Conservation (phyloP, 2,113 vertebrate species). For the Python bivittatus region DNA sequence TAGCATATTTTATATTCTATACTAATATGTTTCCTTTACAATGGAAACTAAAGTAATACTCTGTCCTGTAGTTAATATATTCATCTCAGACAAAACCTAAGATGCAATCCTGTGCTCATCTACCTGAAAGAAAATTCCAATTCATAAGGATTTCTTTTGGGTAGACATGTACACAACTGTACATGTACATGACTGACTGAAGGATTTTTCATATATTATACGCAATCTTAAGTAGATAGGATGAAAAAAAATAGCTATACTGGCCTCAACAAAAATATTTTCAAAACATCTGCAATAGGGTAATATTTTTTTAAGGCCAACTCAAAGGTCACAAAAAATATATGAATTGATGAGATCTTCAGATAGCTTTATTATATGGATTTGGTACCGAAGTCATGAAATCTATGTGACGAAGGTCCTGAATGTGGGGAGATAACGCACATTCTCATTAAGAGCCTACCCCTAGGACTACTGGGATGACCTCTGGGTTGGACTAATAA, state of each 20-base stretch:
- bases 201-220: background rate
- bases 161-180: background rate
- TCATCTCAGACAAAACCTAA: background rate
- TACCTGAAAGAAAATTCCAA: background rate
- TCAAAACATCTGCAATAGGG: background rate
- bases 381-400: background rate
- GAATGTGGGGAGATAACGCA: background rate
- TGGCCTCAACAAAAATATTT: background rate
- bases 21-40: conserved; percentile 52
- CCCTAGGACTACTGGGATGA: background rate
- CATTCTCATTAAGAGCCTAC: background rate
- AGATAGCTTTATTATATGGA: background rate
- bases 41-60: conserved; percentile 35
- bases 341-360: background rate
- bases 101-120: background rate
- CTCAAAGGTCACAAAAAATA: background rate
- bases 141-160: background rate
- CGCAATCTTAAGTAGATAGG: background rate
- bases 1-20: conserved; percentile 60
- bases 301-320: background rate
- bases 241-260: background rate
- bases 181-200: no score
- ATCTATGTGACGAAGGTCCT: background rate
- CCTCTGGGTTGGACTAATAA: background rate
- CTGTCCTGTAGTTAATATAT: background rate